Conservation (phyloP, 2,797 vertebrate genomes). For the Myripristis jacobus region DNA sequence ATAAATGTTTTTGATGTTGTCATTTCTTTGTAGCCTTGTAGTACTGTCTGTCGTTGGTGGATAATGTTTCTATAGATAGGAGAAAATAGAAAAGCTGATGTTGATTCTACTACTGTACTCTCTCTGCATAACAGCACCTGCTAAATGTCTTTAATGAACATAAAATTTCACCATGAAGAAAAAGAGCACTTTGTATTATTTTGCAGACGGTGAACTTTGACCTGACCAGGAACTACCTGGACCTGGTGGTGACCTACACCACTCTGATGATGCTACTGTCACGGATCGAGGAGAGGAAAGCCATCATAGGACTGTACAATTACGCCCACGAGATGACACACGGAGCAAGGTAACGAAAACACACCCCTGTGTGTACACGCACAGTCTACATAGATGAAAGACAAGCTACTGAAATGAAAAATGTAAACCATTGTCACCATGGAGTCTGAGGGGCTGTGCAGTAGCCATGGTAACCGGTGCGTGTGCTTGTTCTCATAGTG, state of each 20-base stretch:
- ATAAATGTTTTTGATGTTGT: not conserved
- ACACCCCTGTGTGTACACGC: not conserved
- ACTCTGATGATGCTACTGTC: constrained; percentile 98
- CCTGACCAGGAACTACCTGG: constrained; percentile 98
- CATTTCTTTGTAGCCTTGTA: too few relatives aligned
- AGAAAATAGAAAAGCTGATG: not conserved
- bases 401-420: too few relatives aligned
- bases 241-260: constrained; percentile 97
- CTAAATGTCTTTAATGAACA: not conserved
- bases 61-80: too few relatives aligned
- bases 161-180: not conserved
- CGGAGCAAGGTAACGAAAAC: constrained; percentile 89
- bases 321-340: constrained; percentile 99
- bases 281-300: constrained; percentile 97
- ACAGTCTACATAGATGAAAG: too few relatives aligned
- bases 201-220: constrained; percentile 96
- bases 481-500: constrained; percentile 77
- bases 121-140: not conserved
- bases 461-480: not conserved
- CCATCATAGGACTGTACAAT: constrained; percentile 98
- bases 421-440: too few relatives aligned
- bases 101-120: not conserved
- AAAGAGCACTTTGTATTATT: not conserved
- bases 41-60: too few relatives aligned
- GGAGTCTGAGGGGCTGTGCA: not conserved